Conservation (phyloP, 2,113 vertebrate species). For the Lutjanus erythropterus region DNA sequence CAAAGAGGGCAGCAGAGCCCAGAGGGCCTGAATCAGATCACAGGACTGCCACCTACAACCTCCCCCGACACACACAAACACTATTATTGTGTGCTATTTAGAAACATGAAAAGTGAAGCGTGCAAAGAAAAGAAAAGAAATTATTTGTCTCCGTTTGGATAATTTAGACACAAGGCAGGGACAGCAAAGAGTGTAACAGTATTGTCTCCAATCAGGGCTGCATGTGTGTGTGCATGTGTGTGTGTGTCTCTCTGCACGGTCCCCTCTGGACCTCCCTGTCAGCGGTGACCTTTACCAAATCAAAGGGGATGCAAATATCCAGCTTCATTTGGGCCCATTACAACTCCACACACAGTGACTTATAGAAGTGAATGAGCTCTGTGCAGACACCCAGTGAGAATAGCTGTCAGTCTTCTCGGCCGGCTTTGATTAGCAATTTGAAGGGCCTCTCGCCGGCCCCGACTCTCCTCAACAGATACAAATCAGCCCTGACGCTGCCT, state of each 20-base stretch:
- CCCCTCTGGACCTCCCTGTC: conserved; percentile 67
- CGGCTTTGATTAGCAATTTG: conserved; percentile 71
- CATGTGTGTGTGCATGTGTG: conserved; percentile 23
- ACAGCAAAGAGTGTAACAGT: not conserved
- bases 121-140: not conserved
- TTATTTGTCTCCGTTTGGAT: conserved; percentile 9
- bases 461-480: conserved; percentile 58
- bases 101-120: conserved; percentile 10
- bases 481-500: conserved; percentile 61
- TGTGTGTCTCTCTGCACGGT: conserved; percentile 5
- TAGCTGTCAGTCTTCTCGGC: conserved; percentile 72
- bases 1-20: conserved; percentile 73
- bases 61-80: not conserved
- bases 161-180: conserved; percentile 29
- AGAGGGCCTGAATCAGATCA: conserved; percentile 47
- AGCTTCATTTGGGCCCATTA: conserved; percentile 73
- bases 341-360: conserved; percentile 48
- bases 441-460: conserved; percentile 41
- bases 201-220: conserved; percentile 45
- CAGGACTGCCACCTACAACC: conserved; percentile 18
- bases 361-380: conserved; percentile 48
- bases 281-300: conserved; percentile 79
- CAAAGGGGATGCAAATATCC: conserved; percentile 80
- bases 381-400: conserved; percentile 62
- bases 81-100: not conserved